Base-by-base conservation (phyloP, 2,888 invertebrate genomes). In the Platycheirus albimanus region DNA sequence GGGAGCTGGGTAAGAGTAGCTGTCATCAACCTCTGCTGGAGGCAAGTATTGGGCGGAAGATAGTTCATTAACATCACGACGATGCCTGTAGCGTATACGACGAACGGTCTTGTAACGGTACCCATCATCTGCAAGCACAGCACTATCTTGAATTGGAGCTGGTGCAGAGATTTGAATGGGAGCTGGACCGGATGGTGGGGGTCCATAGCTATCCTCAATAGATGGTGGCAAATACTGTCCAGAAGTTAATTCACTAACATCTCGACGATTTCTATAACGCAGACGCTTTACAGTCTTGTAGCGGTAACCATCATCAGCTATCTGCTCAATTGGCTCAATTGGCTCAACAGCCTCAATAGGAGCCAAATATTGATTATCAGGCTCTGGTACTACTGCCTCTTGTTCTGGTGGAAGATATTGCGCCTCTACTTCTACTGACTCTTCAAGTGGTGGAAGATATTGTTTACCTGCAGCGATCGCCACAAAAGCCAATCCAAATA, bases 41-140 rank as follows among this genome's bases (percentile, higher is more conserved):
- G 78, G 88, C 80, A 89, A 64, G 85, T 89, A 89, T 38, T 88
- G 87, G 72, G 74, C 86, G 58, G 85, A 56, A 6, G 85, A 85
- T 54, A 89, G 78, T n/a, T 89, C 86, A 75, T 85, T 88, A 3
- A 89, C 88, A 87, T 89, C 89, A 87, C 88, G 88, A 86, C 89
- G 88, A 47, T 87, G 85, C 8, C 86, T 84, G 6, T 80, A 61
- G 28, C 86, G 86, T 38, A 81, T 80, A 30, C 86, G 86, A 10
- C 54, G 74, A 0, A 86, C 83, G 2, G 85, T 85, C 64, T 78
- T 87, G 47, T 87, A 87, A 41, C 85, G 85, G 52, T 87, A 86
- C 20, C 86, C 86, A 72, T 86, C 85, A 49, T 85, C 85, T 11
- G 85, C 85, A 0, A 84, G 17, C 10, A 56, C 51, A 10, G 75